Percentiles rank a stretch among this genome's conserved stretches.
phyloP scores from a whole-genome alignment of 2,113 vertebrate species.

The Tachycineta bicolor region DNA sequence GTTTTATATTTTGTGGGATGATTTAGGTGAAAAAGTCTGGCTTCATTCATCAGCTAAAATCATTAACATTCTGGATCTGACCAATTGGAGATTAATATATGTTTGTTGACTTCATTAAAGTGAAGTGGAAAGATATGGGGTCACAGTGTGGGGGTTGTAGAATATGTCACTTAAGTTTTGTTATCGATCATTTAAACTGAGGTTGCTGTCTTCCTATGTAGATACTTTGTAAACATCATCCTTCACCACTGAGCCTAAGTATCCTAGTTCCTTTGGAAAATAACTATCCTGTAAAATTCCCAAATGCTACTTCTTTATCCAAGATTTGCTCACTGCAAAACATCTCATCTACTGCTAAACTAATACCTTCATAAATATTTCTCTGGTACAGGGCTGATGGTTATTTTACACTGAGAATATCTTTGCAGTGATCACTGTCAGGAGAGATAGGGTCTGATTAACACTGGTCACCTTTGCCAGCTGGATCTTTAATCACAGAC shows the following conservation, averaged over 20 bases:
- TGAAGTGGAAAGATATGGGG: background rate
- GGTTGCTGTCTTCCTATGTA: background rate
- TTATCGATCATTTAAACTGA: background rate
- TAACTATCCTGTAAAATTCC: background rate
- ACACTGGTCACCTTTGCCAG: background rate
- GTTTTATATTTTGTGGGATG: background rate
- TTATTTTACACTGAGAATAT: background rate
- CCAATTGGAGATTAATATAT: background rate
- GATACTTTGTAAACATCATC: background rate
- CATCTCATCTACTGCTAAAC: background rate
- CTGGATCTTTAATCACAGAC: background rate
- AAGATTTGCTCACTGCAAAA: background rate
- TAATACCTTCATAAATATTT: background rate
- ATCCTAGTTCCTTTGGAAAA: background rate
- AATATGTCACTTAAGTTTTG: background rate
- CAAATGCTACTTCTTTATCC: background rate
- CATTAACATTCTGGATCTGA: background rate
- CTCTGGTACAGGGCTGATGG: background rate
- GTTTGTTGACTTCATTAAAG: background rate
- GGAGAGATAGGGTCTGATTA: conserved; percentile 14
- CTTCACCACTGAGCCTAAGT: background rate
- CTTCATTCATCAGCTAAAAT: background rate
- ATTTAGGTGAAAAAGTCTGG: background rate
- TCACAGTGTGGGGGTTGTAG: background rate
- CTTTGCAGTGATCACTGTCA: background rate